Conservation (phyloP, 2,888 invertebrate species). For the Cephalotes varians region DNA sequence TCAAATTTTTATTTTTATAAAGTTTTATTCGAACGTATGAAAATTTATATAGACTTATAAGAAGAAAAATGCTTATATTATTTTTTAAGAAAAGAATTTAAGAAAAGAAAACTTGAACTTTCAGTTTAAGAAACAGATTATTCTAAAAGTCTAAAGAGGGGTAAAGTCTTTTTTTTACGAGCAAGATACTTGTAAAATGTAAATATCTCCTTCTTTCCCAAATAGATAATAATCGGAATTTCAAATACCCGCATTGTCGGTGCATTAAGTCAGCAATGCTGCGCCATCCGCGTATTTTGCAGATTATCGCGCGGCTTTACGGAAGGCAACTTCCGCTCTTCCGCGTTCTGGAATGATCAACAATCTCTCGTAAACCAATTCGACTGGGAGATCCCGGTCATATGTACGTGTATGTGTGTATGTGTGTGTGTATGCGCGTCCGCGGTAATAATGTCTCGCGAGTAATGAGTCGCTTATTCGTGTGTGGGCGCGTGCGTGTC, state of each 20-base stretch:
- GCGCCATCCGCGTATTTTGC: neutral
- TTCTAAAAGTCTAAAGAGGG: neutral
- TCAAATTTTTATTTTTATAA: neutral
- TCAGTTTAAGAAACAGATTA: neutral
- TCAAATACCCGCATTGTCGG: neutral
- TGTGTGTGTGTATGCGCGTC: neutral
- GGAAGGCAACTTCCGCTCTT: conserved; percentile 49
- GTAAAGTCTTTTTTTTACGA: neutral
- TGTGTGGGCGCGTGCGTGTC: conserved; percentile 22
- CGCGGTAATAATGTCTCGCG: conserved; percentile 22
- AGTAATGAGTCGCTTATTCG: conserved; percentile 44
- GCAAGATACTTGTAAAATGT: neutral
- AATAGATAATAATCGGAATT: conserved; percentile 6
- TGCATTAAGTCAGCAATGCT: neutral
- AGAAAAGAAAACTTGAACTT: neutral
- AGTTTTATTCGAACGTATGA: neutral
- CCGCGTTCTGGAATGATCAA: conserved; percentile 27
- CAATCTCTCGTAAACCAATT: conserved; percentile 39
- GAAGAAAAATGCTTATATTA: neutral
- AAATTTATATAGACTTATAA: neutral
- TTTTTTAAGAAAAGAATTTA: neutral
- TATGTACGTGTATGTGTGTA: neutral
- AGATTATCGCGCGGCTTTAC: conserved; percentile 45
- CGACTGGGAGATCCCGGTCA: conserved; percentile 31
- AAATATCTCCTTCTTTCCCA: neutral